These are phyloP conservation scores for Oligia latruncula DNA, from an alignment of 2,888 invertebrate genomes.

Conservation along the genomic window DNA sequence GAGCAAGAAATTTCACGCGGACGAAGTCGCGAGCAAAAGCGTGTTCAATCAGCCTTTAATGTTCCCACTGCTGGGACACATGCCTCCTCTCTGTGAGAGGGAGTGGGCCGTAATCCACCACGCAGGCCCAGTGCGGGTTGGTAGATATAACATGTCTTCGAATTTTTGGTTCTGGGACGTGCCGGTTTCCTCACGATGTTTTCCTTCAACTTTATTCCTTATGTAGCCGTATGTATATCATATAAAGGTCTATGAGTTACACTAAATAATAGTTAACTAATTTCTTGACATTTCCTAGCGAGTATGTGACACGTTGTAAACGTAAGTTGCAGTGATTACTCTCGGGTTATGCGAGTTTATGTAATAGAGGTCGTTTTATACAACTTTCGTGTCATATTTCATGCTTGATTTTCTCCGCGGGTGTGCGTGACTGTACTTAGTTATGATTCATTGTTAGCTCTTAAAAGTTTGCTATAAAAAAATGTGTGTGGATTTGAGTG, in stretches of 20 bases:
- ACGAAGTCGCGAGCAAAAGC: no score
- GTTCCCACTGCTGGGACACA: no score
- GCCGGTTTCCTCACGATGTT: no score
- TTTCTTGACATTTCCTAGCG: slow-evolving; percentile 58
- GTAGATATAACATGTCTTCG: no score
- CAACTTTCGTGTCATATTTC: slow-evolving; percentile 59
- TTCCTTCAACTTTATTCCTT: background rate
- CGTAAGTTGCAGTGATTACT: slow-evolving; percentile 41
- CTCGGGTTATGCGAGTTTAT: slow-evolving; percentile 44
- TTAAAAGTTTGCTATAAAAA: background rate
- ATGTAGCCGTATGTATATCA: background rate
- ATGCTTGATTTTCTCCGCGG: slow-evolving; percentile 46
- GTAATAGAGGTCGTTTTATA: slow-evolving; percentile 55
- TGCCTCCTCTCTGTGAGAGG: no score
- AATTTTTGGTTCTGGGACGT: no score
- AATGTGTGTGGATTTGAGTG: background rate
- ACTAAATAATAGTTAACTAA: slow-evolving; percentile 42
- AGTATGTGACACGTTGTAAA: slow-evolving; percentile 43
- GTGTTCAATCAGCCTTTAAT: background rate
- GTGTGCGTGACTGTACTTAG: slow-evolving; percentile 42
- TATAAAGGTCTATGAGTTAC: slow-evolving; percentile 9
- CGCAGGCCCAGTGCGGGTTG: no score
- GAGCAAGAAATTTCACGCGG: no score
- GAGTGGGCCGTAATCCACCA: no score
- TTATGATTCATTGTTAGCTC: slow-evolving; percentile 22